Percentiles rank a stretch among this genome's conserved stretches.
Evolutionary conservation across 2,888 invertebrate species (phyloP).

Genomic region (Galerucella calmariensis): DNA sequence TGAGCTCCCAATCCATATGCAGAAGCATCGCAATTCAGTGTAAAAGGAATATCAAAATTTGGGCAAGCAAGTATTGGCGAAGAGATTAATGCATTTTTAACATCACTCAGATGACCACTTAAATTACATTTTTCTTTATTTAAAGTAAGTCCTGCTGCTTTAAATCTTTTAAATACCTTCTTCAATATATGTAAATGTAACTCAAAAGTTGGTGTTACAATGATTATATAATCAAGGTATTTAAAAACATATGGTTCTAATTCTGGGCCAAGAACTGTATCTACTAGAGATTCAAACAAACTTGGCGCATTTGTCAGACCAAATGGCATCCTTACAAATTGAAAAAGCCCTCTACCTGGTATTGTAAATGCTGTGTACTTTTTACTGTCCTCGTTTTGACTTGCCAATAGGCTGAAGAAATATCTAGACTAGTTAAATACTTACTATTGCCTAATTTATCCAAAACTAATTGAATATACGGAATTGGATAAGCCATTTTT

Average conservation of each 20-base stretch:
- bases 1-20: constrained; percentile 33
- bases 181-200: constrained; percentile 39
- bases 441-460: constrained; percentile 50
- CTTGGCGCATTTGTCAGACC: constrained; percentile 52
- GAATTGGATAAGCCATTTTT: constrained; percentile 55
- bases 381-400: constrained; percentile 45
- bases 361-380: constrained; percentile 54
- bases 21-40: constrained; percentile 31
- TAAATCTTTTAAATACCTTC: constrained; percentile 17
- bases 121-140: constrained; percentile 18
- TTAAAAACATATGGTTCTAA: constrained; percentile 44
- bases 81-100: constrained; percentile 10
- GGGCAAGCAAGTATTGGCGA: constrained; percentile 24
- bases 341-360: constrained; percentile 49
- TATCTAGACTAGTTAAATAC: constrained; percentile 54
- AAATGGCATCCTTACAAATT: constrained; percentile 55
- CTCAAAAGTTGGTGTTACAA: constrained; percentile 44
- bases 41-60: constrained; percentile 30
- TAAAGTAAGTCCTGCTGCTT: constrained; percentile 5
- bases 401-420: constrained; percentile 51
- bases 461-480: constrained; percentile 51
- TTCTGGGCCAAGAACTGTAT: constrained; percentile 48
- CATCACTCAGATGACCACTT: background rate
- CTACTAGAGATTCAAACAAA: constrained; percentile 53
- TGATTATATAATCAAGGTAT: constrained; percentile 48